Conservation (phyloP, 1,140 invertebrate species). For the Ceratina japonica region DNA sequence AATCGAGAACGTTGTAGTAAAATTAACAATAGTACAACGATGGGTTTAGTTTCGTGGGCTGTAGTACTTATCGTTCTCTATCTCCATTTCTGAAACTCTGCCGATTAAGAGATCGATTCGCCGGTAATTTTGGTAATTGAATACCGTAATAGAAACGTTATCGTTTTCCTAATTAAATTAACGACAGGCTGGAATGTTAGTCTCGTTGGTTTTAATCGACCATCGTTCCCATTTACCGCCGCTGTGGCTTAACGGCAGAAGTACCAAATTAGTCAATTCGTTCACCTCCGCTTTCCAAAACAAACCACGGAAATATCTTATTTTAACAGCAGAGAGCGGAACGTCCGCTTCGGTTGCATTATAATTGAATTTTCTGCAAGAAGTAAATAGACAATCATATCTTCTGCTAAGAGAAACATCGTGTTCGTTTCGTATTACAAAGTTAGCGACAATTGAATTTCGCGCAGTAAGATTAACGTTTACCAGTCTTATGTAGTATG, state of each 20-base stretch:
- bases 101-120: conserved; percentile 29
- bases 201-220: not conserved
- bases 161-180: conserved; percentile 24
- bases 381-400: too few relatives aligned
- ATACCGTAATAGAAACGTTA: conserved; percentile 15
- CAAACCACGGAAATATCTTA: not conserved
- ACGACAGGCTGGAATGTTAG: not conserved
- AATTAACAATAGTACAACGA: not conserved
- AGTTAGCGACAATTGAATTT: conserved; percentile 12
- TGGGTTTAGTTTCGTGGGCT: not conserved
- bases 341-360: too few relatives aligned
- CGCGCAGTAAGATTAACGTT: not conserved
- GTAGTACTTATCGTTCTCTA: not conserved
- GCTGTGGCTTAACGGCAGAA: not conserved
- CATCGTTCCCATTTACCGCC: not conserved
- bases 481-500: not conserved
- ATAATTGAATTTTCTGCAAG: too few relatives aligned
- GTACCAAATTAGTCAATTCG: conserved; percentile 3
- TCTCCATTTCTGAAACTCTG: not conserved
- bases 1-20: too few relatives aligned
- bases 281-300: not conserved
- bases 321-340: not conserved
- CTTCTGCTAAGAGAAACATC: too few relatives aligned
- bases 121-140: conserved; percentile 18
- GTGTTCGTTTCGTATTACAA: not conserved